These are phyloP conservation scores for Pyrochroa serraticornis DNA, from an alignment of 2,888 invertebrate species.

Conservation along the genomic window DNA sequence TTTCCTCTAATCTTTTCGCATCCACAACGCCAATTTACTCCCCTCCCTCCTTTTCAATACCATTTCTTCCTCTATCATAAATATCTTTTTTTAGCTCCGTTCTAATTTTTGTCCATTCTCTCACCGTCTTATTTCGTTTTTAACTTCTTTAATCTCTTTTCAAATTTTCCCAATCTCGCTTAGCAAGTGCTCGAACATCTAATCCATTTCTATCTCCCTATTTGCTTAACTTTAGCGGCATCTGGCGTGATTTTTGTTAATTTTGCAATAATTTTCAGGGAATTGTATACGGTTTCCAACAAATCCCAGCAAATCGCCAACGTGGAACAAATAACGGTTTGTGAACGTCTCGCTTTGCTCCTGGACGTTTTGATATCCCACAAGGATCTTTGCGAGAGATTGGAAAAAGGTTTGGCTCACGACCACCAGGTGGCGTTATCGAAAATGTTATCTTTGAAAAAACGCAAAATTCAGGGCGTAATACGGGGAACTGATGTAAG, in stretches of 20 bases:
- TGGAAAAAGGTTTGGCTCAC: slow-evolving; percentile 66
- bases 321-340: slow-evolving; percentile 62
- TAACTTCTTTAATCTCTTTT: too few relatives aligned
- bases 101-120: too few relatives aligned
- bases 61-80: too few relatives aligned
- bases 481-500: slow-evolving; percentile 66
- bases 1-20: too few relatives aligned
- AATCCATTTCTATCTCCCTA: slow-evolving; percentile 8
- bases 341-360: slow-evolving; percentile 62
- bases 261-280: slow-evolving; percentile 49
- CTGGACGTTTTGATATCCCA: slow-evolving; percentile 64
- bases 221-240: too few relatives aligned
- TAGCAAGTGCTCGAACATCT: too few relatives aligned
- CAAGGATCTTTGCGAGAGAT: slow-evolving; percentile 65
- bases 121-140: too few relatives aligned
- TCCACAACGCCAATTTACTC: too few relatives aligned
- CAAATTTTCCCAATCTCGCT: too few relatives aligned
- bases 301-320: slow-evolving; percentile 62
- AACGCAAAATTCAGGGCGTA: slow-evolving; percentile 67
- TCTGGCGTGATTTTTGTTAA: not conserved
- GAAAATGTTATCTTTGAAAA: slow-evolving; percentile 67
- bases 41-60: too few relatives aligned
- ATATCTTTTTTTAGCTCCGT: too few relatives aligned
- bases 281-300: slow-evolving; percentile 60
- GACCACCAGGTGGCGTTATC: slow-evolving; percentile 68